Percentiles rank a stretch among this genome's conserved stretches.
Conservation (phyloP, 2,888 invertebrate species). For the Eupsilia transversa region DNA sequence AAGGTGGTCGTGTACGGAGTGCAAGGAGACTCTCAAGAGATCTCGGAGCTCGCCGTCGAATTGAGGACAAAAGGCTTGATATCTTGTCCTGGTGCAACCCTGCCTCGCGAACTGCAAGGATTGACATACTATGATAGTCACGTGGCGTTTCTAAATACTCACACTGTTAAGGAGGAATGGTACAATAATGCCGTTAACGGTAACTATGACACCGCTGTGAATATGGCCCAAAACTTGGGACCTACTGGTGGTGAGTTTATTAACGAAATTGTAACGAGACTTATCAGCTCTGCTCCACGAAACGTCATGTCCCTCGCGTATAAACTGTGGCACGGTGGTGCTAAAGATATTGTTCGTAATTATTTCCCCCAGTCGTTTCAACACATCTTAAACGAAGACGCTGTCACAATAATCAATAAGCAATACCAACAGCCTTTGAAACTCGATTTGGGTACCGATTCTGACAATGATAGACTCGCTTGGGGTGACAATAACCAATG, state of each 20-base stretch:
- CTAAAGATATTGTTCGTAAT: constrained; percentile 58
- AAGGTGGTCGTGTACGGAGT: constrained; percentile 70
- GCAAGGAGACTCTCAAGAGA: constrained; percentile 50
- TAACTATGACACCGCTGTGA: constrained; percentile 64
- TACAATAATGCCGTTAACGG: constrained; percentile 52
- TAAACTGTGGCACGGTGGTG: constrained; percentile 65
- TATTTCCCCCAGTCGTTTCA: constrained; percentile 67
- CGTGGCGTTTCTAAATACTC: constrained; percentile 65
- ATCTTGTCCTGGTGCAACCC: constrained; percentile 51
- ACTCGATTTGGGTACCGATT: constrained; percentile 62
- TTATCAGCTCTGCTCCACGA: constrained; percentile 52
- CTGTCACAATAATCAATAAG: constrained; percentile 66
- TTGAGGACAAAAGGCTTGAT: constrained; percentile 57
- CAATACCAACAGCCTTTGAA: constrained; percentile 60
- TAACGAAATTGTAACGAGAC: constrained; percentile 48
- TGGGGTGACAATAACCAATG: constrained; percentile 61
- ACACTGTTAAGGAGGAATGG: constrained; percentile 56
- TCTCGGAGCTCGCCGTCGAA: constrained; percentile 61
- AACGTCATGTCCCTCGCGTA: constrained; percentile 66
- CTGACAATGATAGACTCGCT: constrained; percentile 60
- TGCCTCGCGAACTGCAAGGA: constrained; percentile 59
- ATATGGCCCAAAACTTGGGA: constrained; percentile 51
- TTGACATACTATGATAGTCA: constrained; percentile 66
- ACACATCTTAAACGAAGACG: constrained; percentile 59
- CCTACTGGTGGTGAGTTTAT: constrained; percentile 42